A percentile compares a stretch with the other conserved stretches of the same genome.
Evolutionary conservation across 2,113 vertebrate genomes (phyloP).

Genomic region (Apus apus): DNA sequence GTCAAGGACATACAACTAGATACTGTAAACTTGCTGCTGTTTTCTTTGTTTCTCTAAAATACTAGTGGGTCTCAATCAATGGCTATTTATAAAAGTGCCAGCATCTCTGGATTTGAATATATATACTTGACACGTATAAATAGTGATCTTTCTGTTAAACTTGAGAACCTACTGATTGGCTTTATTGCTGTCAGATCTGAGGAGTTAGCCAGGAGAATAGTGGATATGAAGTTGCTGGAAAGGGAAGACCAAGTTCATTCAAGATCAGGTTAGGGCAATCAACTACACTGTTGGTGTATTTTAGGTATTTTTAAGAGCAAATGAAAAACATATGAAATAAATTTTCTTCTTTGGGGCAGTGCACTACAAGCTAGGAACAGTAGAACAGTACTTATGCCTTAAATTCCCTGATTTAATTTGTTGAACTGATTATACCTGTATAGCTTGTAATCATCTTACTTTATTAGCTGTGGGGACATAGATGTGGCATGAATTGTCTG

Average conservation of each 20-base stretch:
- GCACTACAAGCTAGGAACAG: not conserved
- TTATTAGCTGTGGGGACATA: constrained; percentile 4
- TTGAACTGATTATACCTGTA: not conserved
- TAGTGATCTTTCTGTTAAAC: not conserved
- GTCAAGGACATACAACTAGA: not conserved
- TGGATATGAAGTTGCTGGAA: not conserved
- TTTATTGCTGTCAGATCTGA: not conserved
- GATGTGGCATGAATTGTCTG: not conserved
- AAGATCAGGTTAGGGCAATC: not conserved
- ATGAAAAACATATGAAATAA: not conserved
- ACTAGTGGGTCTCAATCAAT: not conserved
- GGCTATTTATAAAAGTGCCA: not conserved
- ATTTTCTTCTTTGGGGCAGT: not conserved
- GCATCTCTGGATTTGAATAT: not conserved
- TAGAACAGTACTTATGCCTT: not conserved
- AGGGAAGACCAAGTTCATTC: not conserved
- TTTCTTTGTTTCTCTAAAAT: not conserved
- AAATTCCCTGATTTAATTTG: not conserved
- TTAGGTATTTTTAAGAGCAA: not conserved
- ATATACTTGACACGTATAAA: not conserved
- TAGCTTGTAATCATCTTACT: not conserved
- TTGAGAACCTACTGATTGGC: not conserved
- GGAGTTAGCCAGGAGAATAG: not conserved
- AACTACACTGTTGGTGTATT: not conserved
- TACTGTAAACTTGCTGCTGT: not conserved